A percentile compares a stretch with the other conserved stretches of the same genome.
Conservation (phyloP, 30 jellyfish, hydroid and myxozoan species). For the Hydractinia echinata region DNA sequence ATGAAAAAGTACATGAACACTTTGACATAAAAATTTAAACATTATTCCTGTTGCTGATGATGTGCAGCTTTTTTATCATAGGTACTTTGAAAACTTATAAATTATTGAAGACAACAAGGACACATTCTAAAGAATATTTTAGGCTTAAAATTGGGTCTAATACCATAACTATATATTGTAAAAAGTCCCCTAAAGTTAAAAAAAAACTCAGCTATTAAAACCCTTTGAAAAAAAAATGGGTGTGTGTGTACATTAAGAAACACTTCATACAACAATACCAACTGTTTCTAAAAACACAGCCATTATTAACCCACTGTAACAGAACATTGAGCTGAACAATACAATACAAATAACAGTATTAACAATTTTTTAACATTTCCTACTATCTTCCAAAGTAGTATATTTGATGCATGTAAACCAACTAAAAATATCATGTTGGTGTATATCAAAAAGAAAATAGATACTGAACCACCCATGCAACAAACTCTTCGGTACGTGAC, state of each 20-base stretch:
- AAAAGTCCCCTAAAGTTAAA: not conserved
- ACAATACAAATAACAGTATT: not conserved
- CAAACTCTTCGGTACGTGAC: conserved; percentile 56
- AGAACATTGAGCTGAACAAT: not conserved
- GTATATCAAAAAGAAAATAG: conserved; percentile 34
- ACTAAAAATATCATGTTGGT: conserved; percentile 71
- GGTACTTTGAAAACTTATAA: too few relatives aligned
- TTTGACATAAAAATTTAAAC: too few relatives aligned
- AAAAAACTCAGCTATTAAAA: not conserved
- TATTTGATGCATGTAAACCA: conserved; percentile 47
- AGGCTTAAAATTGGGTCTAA: too few relatives aligned
- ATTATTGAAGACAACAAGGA: too few relatives aligned
- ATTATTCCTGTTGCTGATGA: too few relatives aligned
- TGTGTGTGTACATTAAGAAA: not conserved
- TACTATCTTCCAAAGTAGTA: not conserved
- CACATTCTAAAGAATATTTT: too few relatives aligned
- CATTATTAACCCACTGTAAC: too few relatives aligned
- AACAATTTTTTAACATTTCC: not conserved
- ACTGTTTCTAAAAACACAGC: not conserved
- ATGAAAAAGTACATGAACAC: too few relatives aligned
- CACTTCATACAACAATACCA: not conserved
- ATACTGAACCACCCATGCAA: conserved; percentile 52
- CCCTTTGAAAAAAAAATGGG: not conserved
- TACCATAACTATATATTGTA: not conserved
- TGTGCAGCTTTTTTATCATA: too few relatives aligned